Evolutionary conservation across 2,113 vertebrate species (phyloP).

Genomic region (Carassius auratus): DNA sequence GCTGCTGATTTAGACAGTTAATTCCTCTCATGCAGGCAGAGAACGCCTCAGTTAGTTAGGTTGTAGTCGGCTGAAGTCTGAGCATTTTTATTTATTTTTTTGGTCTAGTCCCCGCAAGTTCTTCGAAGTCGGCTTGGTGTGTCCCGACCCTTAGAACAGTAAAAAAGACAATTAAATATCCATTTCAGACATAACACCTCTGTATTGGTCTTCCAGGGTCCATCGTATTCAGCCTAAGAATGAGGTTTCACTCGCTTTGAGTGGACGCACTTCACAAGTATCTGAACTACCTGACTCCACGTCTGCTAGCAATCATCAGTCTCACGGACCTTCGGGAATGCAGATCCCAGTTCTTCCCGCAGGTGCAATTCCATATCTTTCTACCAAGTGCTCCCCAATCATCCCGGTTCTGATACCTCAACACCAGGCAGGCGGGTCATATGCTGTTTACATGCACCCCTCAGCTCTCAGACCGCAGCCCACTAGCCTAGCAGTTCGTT

Average conservation of each 20-base stretch:
- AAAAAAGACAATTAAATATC: neutral
- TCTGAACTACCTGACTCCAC: neutral
- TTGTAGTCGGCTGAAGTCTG: too few relatives aligned
- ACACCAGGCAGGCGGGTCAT: slow-evolving; percentile 72
- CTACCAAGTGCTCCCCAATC: slow-evolving; percentile 72
- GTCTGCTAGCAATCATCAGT: slow-evolving; percentile 45
- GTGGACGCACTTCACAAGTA: slow-evolving; percentile 43
- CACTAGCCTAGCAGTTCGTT: slow-evolving; percentile 79
- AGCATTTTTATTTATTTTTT: too few relatives aligned
- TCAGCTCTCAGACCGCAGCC: slow-evolving; percentile 76
- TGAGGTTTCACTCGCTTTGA: slow-evolving; percentile 49
- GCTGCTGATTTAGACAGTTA: too few relatives aligned
- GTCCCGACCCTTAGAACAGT: neutral
- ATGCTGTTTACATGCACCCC: slow-evolving; percentile 83
- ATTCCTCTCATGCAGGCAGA: too few relatives aligned
- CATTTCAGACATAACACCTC: neutral
- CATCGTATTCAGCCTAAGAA: neutral
- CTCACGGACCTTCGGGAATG: slow-evolving; percentile 5
- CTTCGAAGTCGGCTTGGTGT: too few relatives aligned
- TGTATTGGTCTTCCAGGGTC: neutral
- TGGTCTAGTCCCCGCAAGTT: too few relatives aligned
- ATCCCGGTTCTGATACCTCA: slow-evolving; percentile 85
- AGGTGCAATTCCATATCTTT: slow-evolving; percentile 70
- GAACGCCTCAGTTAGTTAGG: too few relatives aligned
- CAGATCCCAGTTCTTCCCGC: slow-evolving; percentile 65